Evolutionary conservation across 2,888 invertebrate species (phyloP).

Genomic region (Chirona hameri): DNA sequence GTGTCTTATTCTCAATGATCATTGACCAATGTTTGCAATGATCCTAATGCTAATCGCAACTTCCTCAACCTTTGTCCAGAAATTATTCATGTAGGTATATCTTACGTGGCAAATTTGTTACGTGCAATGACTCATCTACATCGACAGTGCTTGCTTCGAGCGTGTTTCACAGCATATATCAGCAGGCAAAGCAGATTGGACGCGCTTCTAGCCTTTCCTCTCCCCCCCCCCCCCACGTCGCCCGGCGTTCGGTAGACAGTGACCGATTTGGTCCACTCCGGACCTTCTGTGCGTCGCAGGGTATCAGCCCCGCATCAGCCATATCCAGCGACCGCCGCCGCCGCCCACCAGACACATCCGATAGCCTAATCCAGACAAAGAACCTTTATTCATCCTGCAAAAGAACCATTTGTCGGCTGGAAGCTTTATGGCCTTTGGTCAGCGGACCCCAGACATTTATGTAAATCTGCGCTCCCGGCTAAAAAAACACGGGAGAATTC

Average conservation of each 20-base stretch:
- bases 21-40: no score
- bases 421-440: constrained; percentile 4
- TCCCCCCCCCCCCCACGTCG: no score
- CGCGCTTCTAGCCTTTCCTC: no score
- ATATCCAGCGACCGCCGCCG: not conserved
- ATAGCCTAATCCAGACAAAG: constrained; percentile 23
- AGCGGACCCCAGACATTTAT: not conserved
- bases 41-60: no score
- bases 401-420: not conserved
- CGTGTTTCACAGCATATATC: no score
- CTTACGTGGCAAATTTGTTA: no score
- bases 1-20: no score
- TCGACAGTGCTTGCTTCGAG: no score
- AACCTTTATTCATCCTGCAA: constrained; percentile 26
- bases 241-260: not conserved
- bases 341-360: not conserved
- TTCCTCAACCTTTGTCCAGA: no score
- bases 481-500: not conserved
- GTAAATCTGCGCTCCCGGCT: not conserved
- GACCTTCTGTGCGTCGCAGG: not conserved
- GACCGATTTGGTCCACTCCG: not conserved
- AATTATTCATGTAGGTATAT: no score
- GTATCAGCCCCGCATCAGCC: not conserved
- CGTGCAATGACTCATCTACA: no score
- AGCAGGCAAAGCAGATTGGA: no score